These are phyloP conservation scores for Asbolus verrucosus DNA, from an alignment of 1,140 invertebrate species.

Conservation along the genomic window DNA sequence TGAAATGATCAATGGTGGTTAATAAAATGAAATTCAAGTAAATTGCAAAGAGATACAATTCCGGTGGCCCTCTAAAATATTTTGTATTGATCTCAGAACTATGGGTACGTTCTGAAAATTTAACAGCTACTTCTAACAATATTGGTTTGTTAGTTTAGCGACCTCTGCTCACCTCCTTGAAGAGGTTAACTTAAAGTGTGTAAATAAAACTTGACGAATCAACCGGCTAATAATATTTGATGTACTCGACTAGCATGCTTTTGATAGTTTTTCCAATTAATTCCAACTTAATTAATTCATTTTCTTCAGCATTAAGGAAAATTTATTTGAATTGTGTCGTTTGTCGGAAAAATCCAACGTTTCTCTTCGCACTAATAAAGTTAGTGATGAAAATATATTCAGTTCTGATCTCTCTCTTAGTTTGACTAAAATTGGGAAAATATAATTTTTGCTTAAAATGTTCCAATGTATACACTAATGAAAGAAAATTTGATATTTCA, in stretches of 20 bases:
- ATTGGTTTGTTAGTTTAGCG: constrained; percentile 41
- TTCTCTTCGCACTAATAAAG: no score
- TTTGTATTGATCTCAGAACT: constrained; percentile 17
- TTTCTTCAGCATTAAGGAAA: background rate
- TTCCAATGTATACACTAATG: background rate
- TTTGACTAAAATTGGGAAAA: constrained; percentile 17
- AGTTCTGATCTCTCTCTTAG: no score
- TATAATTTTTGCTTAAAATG: constrained; percentile 21
- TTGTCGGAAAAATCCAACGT: no score
- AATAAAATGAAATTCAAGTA: constrained; percentile 13
- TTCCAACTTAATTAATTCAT: background rate
- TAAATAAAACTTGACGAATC: constrained; percentile 43
- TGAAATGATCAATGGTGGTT: constrained; percentile 28
- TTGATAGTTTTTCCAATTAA: constrained; percentile 29
- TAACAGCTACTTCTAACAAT: constrained; percentile 32
- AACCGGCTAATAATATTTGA: constrained; percentile 37
- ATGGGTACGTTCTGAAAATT: constrained; percentile 30
- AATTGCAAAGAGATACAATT: constrained; percentile 7
- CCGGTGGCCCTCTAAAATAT: constrained; percentile 8
- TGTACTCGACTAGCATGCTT: background rate
- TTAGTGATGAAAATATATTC: no score
- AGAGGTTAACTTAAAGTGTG: constrained; percentile 37
- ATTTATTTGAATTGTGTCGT: background rate
- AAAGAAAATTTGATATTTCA: constrained; percentile 23
- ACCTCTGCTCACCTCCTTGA: constrained; percentile 15